A percentile compares a stretch with the other conserved stretches of the same genome.
phyloP scores from a whole-genome alignment of 1,140 invertebrate genomes.

The Phymastichus coffea region DNA sequence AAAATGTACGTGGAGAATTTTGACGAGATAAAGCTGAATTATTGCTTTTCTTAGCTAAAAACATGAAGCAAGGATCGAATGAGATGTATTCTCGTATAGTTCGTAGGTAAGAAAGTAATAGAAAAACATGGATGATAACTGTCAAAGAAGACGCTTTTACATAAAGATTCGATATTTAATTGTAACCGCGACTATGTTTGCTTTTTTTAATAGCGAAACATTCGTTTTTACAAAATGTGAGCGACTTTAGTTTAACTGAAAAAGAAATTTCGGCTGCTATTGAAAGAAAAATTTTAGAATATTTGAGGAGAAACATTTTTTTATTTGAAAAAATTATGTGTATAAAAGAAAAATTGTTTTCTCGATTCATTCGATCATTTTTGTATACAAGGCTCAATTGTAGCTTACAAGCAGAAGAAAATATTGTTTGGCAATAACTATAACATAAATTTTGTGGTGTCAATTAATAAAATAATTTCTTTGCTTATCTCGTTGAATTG shows the following conservation, averaged over 20 bases:
- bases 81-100: too few species aligned
- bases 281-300: neutral
- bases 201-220: neutral
- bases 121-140: too few species aligned
- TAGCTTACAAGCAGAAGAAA: conserved; percentile 17
- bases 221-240: neutral
- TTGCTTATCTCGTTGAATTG: too few species aligned
- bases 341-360: conserved; percentile 20
- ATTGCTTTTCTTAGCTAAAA: too few species aligned
- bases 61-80: too few species aligned
- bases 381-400: conserved; percentile 18
- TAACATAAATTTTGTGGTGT: conserved; percentile 2
- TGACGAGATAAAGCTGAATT: too few species aligned
- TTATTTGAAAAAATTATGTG: conserved; percentile 14
- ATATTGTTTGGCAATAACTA: conserved; percentile 29
- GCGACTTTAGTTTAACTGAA: too few species aligned
- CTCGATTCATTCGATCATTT: conserved; percentile 7
- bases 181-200: too few species aligned
- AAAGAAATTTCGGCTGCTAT: neutral
- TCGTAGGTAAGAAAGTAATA: too few species aligned
- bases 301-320: conserved; percentile 1
- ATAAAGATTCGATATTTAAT: too few species aligned
- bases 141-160: too few species aligned
- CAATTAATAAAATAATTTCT: conserved; percentile 19
- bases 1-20: too few species aligned